Conservation (phyloP, 2,113 vertebrate species). For the Etheostoma spectabile region DNA sequence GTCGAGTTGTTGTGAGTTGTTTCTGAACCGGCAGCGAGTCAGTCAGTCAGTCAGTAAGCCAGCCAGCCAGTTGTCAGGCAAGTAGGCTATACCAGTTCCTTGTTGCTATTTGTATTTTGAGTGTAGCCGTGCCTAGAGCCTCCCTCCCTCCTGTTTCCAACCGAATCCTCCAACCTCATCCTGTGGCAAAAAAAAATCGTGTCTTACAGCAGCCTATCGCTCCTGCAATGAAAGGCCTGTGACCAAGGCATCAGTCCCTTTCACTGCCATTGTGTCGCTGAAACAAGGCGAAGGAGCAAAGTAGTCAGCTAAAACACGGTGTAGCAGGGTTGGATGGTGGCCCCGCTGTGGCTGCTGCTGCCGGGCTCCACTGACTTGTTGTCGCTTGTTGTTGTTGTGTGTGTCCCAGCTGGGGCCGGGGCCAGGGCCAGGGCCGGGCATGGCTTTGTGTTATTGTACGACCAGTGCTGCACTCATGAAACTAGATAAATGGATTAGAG, state of each 20-base stretch:
- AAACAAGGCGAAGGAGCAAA: constrained; percentile 74
- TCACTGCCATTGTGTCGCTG: constrained; percentile 62
- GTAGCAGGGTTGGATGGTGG: constrained; percentile 70
- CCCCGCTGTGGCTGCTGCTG: constrained; percentile 82
- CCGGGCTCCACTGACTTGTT: constrained; percentile 76
- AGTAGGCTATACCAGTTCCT: constrained; percentile 71
- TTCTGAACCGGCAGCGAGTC: constrained; percentile 69
- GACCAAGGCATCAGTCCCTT: constrained; percentile 61
- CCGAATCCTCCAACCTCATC: constrained; percentile 68
- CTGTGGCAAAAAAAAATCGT: constrained; percentile 56
- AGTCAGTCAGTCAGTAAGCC: constrained; percentile 63
- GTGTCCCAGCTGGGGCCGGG: constrained; percentile 49
- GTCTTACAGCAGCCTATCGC: constrained; percentile 68
- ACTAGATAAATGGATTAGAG: constrained; percentile 90
- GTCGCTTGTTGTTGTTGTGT: constrained; percentile 65
- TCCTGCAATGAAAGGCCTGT: constrained; percentile 71
- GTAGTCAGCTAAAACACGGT: constrained; percentile 73
- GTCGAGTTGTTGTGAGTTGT: constrained; percentile 71
- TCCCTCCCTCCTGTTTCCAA: constrained; percentile 45
- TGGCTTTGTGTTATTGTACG: constrained; percentile 84
- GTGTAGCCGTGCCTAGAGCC: constrained; percentile 60
- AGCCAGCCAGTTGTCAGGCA: constrained; percentile 68
- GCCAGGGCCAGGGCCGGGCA: constrained; percentile 28
- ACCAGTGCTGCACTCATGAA: constrained; percentile 82
- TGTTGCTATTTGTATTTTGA: constrained; percentile 80